Evolutionary conservation across 2,888 invertebrate genomes (phyloP).

Genomic region (Minunthozetes semirufus): DNA sequence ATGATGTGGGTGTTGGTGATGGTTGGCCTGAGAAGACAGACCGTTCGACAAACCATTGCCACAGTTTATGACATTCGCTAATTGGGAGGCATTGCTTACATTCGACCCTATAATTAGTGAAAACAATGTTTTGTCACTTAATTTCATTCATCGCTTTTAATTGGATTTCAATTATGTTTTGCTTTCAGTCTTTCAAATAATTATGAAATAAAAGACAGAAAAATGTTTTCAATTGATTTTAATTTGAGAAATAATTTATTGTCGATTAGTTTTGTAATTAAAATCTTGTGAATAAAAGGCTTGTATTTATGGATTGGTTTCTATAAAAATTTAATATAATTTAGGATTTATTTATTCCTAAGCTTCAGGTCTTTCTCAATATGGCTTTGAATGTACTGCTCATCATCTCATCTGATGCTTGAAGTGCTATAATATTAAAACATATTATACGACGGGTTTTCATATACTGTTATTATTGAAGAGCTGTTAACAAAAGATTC

Average conservation of each 20-base stretch:
- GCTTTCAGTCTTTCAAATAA: neutral
- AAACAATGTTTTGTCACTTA: conserved; percentile 2
- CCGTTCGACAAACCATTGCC: neutral
- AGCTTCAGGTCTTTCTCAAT: conserved; percentile 28
- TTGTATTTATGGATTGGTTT: neutral
- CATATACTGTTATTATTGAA: conserved; percentile 29
- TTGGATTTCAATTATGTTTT: neutral
- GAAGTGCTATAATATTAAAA: conserved; percentile 29
- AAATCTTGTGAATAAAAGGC: conserved; percentile 18
- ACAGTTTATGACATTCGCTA: conserved; percentile 5
- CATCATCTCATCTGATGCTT: conserved; percentile 20
- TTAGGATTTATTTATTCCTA: neutral
- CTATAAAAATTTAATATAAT: conserved; percentile 1
- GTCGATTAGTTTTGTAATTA: conserved; percentile 17
- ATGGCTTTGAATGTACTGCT: conserved; percentile 2
- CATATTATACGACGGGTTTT: conserved; percentile 18
- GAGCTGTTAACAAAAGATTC: conserved; percentile 32
- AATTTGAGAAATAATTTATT: conserved; percentile 17
- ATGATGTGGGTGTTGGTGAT: conserved; percentile 25
- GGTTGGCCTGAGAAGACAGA: conserved; percentile 2
- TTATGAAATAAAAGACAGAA: neutral
- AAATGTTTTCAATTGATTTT: neutral
- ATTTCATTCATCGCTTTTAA: neutral
- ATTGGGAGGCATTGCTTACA: conserved; percentile 8
- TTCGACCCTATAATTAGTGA: conserved; percentile 27